phyloP scores from a whole-genome alignment of 2,113 vertebrate genomes.

The Esox niger region DNA sequence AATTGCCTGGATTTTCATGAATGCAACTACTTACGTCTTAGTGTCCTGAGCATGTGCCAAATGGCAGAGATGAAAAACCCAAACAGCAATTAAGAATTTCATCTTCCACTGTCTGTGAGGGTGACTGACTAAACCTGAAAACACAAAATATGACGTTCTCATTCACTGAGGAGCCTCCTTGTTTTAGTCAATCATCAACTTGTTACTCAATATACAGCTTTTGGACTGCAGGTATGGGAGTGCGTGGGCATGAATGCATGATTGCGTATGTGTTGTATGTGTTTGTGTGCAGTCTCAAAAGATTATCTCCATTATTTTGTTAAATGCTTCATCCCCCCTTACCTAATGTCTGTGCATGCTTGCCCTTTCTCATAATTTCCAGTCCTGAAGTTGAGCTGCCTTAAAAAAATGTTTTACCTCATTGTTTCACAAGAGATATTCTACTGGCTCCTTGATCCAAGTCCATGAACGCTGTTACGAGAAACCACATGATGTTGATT shows the following conservation, averaged over 20 bases:
- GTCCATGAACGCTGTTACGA: no score
- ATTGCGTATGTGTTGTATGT: not conserved
- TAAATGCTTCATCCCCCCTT: no score
- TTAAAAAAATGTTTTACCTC: not conserved
- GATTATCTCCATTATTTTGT: no score
- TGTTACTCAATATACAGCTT: not conserved
- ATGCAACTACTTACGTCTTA: conserved; percentile 29
- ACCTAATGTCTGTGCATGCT: no score
- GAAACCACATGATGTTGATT: no score
- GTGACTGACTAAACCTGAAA: not conserved
- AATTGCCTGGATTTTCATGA: no score
- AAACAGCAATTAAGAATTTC: conserved; percentile 25
- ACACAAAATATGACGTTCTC: not conserved
- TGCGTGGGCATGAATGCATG: not conserved
- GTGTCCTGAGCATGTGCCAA: conserved; percentile 21
- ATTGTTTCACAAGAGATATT: not conserved
- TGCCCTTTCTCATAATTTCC: no score
- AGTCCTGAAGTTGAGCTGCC: no score
- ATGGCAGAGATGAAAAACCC: conserved; percentile 10
- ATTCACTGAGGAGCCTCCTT: conserved; percentile 4
- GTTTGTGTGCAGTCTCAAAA: not conserved
- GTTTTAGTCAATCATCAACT: not conserved
- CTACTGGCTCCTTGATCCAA: not conserved
- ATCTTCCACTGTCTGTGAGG: conserved; percentile 1
- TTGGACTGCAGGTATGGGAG: not conserved